Percentiles rank a stretch among this genome's conserved stretches.
Conservation (phyloP, 2,888 invertebrate genomes). For the Drosophila suboccidentalis region DNA sequence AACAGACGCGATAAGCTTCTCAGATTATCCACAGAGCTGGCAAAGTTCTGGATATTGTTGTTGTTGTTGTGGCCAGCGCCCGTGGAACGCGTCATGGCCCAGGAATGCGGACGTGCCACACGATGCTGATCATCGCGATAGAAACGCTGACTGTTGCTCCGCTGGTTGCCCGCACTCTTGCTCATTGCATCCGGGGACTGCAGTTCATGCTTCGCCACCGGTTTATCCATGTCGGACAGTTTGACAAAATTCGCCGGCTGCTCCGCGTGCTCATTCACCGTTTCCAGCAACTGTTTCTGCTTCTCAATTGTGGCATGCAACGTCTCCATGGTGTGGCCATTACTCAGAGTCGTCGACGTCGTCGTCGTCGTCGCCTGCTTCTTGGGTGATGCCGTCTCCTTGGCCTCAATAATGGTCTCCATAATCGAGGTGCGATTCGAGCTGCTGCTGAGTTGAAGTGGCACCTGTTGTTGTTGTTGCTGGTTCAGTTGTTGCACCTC, state of each 20-base stretch:
- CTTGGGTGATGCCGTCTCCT: slow-evolving; percentile 85
- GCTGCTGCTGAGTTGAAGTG: slow-evolving; percentile 69
- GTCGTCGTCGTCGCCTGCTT: slow-evolving; percentile 57
- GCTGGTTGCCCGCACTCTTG: slow-evolving; percentile 84
- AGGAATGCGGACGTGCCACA: slow-evolving; percentile 86
- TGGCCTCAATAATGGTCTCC: slow-evolving; percentile 86
- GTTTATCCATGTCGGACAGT: slow-evolving; percentile 92
- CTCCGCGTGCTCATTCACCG: slow-evolving; percentile 84
- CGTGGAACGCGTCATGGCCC: slow-evolving; percentile 88
- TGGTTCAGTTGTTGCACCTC: slow-evolving; percentile 69
- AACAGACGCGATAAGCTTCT: slow-evolving; percentile 88
- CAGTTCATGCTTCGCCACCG: slow-evolving; percentile 86
- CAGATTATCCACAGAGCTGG: slow-evolving; percentile 87
- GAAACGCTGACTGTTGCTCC: slow-evolving; percentile 78
- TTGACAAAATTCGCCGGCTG: slow-evolving; percentile 88
- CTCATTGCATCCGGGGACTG: slow-evolving; percentile 84
- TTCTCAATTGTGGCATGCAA: slow-evolving; percentile 84
- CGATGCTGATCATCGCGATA: slow-evolving; percentile 82
- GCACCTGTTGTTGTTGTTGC: slow-evolving; percentile 32
- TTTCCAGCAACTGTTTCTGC: slow-evolving; percentile 85
- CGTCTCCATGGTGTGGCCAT: slow-evolving; percentile 83
- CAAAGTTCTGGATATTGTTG: slow-evolving; percentile 86
- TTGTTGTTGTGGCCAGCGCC: slow-evolving; percentile 76
- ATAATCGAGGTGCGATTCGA: slow-evolving; percentile 83
- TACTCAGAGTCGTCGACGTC: slow-evolving; percentile 36